Base-by-base conservation (phyloP, 2,888 invertebrate species). In the Steinernema hermaphroditum region DNA sequence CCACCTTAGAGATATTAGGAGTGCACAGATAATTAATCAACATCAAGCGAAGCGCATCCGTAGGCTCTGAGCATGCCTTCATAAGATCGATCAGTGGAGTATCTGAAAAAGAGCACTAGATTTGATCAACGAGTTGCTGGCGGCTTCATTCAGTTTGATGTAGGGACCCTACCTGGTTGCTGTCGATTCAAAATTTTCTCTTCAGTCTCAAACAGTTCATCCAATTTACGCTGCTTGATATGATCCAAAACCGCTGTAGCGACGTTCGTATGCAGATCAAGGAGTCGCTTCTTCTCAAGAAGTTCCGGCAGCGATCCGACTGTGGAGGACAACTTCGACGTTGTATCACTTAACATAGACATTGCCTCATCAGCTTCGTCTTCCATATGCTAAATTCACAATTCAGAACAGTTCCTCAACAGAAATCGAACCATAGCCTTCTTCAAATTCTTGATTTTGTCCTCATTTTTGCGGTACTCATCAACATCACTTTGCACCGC, bases 191-290 rank as follows among this genome's bases (percentile, higher is more conserved):
- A 94, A 68, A 98, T 92, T 88, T 96, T 97, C 87, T 98, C 97
- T 89, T 99, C 98, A 75, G 94, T 89, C 88, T 99, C 98, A 87
- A 98, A 98, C 86, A 94, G 94, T 0, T 94, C 93, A 87, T 98
- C 98, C 70, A 99, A 88, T 80, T 96, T 92, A 37, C 81, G 81
- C 87, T 91, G 92, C 91, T 88, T 90, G 68, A 90, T 90, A 69
- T 88, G 87, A 49, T 90, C 89, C 12, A 90, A 84, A 22, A 90
- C 84, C 22, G 89, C 88, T 43, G 97, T 98, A 1, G 98, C 98
- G 77, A 98, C 92, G 79, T 95, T 96, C 29, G 96, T 98, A 87
- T 99, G 98, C 93, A 96, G 94, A 87, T 98, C 98, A 82, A 99
- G 95, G 16, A 97, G 90, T 46, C 96, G 90, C 88, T 99, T 98